A percentile compares a stretch with the other conserved stretches of the same genome.
Conservation (phyloP, 1,140 invertebrate species). For the Drosophila pseudoobscura region DNA sequence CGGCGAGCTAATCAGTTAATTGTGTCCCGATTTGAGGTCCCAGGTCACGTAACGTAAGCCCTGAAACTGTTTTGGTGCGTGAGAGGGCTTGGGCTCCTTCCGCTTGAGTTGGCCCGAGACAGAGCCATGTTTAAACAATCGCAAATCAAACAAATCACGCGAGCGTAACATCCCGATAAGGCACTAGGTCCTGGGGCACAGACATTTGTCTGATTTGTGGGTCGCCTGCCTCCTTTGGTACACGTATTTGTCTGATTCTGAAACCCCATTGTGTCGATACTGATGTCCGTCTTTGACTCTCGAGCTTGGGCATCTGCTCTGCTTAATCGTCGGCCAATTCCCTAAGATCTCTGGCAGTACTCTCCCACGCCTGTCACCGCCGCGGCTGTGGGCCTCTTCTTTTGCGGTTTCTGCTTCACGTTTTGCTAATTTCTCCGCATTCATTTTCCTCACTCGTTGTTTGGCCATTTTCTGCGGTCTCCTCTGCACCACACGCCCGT, state of each 20-base stretch:
- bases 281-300: slow-evolving; percentile 5
- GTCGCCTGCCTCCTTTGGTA: background rate
- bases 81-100: slow-evolving; percentile 5
- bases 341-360: background rate
- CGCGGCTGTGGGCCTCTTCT: slow-evolving; percentile 8
- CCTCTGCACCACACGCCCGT: slow-evolving; percentile 16
- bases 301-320: slow-evolving; percentile 12
- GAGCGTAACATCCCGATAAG: slow-evolving; percentile 55
- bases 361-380: slow-evolving; percentile 61
- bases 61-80: slow-evolving; percentile 23
- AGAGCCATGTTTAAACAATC: slow-evolving; percentile 42
- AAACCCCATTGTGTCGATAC: slow-evolving; percentile 5
- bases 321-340: slow-evolving; percentile 6
- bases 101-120: slow-evolving; percentile 1
- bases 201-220: background rate
- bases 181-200: slow-evolving; percentile 1
- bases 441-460: slow-evolving; percentile 51
- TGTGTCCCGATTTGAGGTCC: slow-evolving; percentile 16
- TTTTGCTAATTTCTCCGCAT: slow-evolving; percentile 63
- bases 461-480: slow-evolving; percentile 43
- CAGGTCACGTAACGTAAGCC: slow-evolving; percentile 31
- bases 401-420: slow-evolving; percentile 64
- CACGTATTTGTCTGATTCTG: too few relatives aligned
- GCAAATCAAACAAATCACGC: slow-evolving; percentile 38
- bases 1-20: slow-evolving; percentile 49